Evolutionary conservation across 2,888 invertebrate genomes (phyloP).

Genomic region (Pomacea canaliculata): DNA sequence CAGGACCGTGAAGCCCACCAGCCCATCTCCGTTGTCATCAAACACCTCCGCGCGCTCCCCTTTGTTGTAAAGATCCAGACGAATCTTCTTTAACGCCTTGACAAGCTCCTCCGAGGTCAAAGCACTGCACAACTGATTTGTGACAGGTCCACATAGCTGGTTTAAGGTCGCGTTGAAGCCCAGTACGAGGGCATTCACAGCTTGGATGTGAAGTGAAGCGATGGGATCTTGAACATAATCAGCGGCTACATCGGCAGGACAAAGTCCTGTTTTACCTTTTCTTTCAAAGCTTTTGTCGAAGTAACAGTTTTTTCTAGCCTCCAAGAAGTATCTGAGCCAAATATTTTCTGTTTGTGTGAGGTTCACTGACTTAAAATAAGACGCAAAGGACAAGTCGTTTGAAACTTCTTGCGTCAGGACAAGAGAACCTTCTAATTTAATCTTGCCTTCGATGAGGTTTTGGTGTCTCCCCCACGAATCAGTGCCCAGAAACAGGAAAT

Average conservation of each 20-base stretch:
- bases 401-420: constrained; percentile 15
- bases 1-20: constrained; percentile 19
- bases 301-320: constrained; percentile 36
- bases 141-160: background rate
- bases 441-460: background rate
- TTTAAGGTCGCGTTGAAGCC: constrained; percentile 4
- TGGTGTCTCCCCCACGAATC: constrained; percentile 18
- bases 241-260: constrained; percentile 3
- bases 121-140: background rate
- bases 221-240: background rate
- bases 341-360: constrained; percentile 21
- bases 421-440: constrained; percentile 3
- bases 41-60: background rate
- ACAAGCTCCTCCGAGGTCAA: constrained; percentile 6
- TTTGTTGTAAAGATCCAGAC: constrained; percentile 10
- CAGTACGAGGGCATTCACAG: constrained; percentile 5
- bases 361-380: constrained; percentile 1
- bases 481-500: constrained; percentile 14
- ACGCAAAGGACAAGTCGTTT: constrained; percentile 1
- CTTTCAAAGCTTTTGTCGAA: constrained; percentile 39
- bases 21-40: constrained; percentile 16
- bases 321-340: constrained; percentile 39
- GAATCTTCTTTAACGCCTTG: constrained; percentile 1
- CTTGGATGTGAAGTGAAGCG: constrained; percentile 7
- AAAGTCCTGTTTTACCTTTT: constrained; percentile 3